phyloP scores from a whole-genome alignment of 2,888 invertebrate species.

The Melinaea menophilus region DNA sequence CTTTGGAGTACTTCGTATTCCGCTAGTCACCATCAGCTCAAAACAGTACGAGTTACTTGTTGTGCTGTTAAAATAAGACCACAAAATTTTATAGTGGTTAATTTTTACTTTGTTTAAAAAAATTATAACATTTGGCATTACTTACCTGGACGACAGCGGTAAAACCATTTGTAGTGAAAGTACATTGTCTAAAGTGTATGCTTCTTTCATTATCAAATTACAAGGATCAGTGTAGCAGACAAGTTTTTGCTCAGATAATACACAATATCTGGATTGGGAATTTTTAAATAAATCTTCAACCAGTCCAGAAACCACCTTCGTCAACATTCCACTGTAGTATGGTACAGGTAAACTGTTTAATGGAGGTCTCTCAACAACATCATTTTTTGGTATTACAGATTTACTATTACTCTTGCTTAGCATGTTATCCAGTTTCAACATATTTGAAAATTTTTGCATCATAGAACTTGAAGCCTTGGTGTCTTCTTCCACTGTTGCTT shows the following conservation, averaged over 20 bases:
- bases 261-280: conserved; percentile 84
- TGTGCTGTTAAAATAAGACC: conserved; percentile 45
- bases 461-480: conserved; percentile 50
- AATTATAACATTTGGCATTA: conserved; percentile 22
- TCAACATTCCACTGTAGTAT: conserved; percentile 80
- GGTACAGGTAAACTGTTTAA: conserved; percentile 65
- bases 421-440: conserved; percentile 73
- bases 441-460: conserved; percentile 61
- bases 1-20: conserved; percentile 61
- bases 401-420: conserved; percentile 51
- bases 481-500: conserved; percentile 41
- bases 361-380: conserved; percentile 71
- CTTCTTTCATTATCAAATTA: conserved; percentile 82
- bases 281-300: conserved; percentile 87
- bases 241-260: conserved; percentile 84
- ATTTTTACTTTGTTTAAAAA: conserved; percentile 8
- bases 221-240: conserved; percentile 86
- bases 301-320: conserved; percentile 77
- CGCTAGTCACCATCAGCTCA: conserved; percentile 73
- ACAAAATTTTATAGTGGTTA: conserved; percentile 9
- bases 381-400: conserved; percentile 44
- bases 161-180: conserved; percentile 81
- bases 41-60: conserved; percentile 81
- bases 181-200: conserved; percentile 81
- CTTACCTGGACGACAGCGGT: conserved; percentile 70